These are phyloP conservation scores for Gnathonemus longibarbis DNA, from an alignment of 2,113 vertebrate genomes.

Conservation along the genomic window DNA sequence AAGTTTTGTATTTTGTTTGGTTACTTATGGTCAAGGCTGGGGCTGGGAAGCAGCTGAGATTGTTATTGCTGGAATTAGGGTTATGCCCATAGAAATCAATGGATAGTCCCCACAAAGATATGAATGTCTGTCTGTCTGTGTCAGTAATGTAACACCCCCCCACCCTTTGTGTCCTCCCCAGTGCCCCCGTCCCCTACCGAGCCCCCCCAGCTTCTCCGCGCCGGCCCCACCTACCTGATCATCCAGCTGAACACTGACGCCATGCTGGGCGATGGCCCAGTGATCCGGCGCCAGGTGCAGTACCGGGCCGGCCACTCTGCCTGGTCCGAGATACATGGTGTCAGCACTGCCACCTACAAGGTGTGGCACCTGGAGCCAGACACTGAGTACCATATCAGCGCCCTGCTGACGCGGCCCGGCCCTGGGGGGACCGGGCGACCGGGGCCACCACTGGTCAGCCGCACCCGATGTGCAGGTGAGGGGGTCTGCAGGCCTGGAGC, in stretches of 20 bases:
- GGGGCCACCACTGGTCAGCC: conserved; percentile 82
- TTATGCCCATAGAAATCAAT: not conserved
- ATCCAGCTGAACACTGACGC: conserved; percentile 95
- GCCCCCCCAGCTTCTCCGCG: conserved; percentile 82
- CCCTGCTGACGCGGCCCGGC: conserved; percentile 84
- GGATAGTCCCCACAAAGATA: not conserved
- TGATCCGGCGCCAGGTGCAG: conserved; percentile 89
- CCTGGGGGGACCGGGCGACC: conserved; percentile 86
- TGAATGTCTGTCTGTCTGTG: not conserved
- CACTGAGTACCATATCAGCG: conserved; percentile 89
- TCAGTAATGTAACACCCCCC: not conserved
- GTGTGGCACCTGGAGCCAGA: conserved; percentile 94
- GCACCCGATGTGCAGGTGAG: conserved; percentile 92
- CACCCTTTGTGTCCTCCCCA: conserved; percentile 37
- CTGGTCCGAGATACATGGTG: conserved; percentile 82
- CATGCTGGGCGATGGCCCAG: conserved; percentile 85
- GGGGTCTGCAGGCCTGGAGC: not conserved
- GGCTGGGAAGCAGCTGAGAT: too few relatives aligned
- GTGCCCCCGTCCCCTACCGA: conserved; percentile 88
- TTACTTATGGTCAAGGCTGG: too few relatives aligned
- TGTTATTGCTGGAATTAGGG: not conserved
- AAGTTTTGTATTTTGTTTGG: too few relatives aligned
- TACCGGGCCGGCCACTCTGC: conserved; percentile 83
- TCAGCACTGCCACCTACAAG: conserved; percentile 88
- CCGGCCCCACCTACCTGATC: conserved; percentile 88